Evolutionary conservation across 2,888 invertebrate genomes (phyloP).

Genomic region (Acronicta aceris): DNA sequence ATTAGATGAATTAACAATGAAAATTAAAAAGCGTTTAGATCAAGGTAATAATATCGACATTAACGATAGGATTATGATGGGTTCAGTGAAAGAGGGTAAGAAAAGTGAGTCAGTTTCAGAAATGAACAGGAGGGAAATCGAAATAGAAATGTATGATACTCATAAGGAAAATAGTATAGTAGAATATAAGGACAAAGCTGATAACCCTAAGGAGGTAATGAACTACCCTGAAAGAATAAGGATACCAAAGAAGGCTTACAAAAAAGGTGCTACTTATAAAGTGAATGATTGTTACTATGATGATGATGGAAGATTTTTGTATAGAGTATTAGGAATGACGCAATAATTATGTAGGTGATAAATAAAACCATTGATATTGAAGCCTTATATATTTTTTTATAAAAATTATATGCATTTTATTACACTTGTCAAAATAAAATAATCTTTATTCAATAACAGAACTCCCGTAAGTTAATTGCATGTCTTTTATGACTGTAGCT

Average conservation of each 20-base stretch:
- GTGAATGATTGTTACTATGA: constrained; percentile 95
- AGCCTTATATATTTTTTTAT: constrained; percentile 83
- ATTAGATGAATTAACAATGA: constrained; percentile 76
- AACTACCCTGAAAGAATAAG: constrained; percentile 90
- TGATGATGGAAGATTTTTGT: constrained; percentile 94
- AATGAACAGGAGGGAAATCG: constrained; percentile 65
- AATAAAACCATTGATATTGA: constrained; percentile 76
- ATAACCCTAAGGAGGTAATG: constrained; percentile 62
- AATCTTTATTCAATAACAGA: constrained; percentile 63
- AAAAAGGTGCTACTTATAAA: constrained; percentile 91
- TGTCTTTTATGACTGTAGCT: constrained; percentile 62
- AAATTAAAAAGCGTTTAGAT: constrained; percentile 75
- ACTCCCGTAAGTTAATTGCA: constrained; percentile 57
- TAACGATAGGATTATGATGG: constrained; percentile 76
- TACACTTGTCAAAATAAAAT: constrained; percentile 81
- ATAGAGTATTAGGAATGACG: constrained; percentile 93
- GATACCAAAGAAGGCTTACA: constrained; percentile 91
- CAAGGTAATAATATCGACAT: constrained; percentile 71
- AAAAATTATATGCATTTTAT: constrained; percentile 86
- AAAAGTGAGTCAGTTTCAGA: constrained; percentile 34
- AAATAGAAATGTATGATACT: constrained; percentile 65
- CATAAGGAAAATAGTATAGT: constrained; percentile 58
- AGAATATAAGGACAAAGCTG: constrained; percentile 63
- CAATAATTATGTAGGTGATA: constrained; percentile 48
- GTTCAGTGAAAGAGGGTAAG: constrained; percentile 55